Evolutionary conservation across 2,888 invertebrate genomes (phyloP).

Genomic region (Helicoverpa assulta): DNA sequence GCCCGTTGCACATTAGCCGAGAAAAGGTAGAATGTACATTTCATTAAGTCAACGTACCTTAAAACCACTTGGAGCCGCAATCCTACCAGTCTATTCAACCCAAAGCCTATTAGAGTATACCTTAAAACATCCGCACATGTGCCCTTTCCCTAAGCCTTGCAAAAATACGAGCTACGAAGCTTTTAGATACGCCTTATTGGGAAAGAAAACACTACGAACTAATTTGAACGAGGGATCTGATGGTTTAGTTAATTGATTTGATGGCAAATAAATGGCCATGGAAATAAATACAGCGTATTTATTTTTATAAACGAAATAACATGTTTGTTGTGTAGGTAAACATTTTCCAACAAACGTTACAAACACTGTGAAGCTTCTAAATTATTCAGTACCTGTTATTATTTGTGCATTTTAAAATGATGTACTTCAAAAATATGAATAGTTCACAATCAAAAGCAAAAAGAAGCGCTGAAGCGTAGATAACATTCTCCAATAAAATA

Average conservation of each 20-base stretch:
- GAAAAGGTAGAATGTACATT: constrained; percentile 64
- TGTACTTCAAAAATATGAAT: too few species aligned
- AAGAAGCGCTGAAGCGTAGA: neutral
- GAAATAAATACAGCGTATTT: neutral
- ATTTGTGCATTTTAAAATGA: too few species aligned
- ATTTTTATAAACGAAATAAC: neutral
- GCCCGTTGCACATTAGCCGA: constrained; percentile 51
- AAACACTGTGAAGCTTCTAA: too few species aligned
- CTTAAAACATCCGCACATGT: constrained; percentile 70
- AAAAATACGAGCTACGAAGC: constrained; percentile 60
- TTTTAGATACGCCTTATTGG: constrained; percentile 55
- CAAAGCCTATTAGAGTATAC: constrained; percentile 76
- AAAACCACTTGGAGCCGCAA: constrained; percentile 72
- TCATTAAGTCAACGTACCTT: constrained; percentile 76
- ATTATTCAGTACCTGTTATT: too few species aligned
- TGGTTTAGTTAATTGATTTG: constrained; percentile 43
- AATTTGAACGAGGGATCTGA: constrained; percentile 30
- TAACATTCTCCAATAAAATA: constrained; percentile 16
- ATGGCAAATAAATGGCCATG: constrained; percentile 26
- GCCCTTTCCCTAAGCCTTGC: constrained; percentile 60
- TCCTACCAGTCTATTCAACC: constrained; percentile 67
- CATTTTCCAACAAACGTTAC: neutral
- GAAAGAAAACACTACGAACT: constrained; percentile 64
- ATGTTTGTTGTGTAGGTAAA: neutral
- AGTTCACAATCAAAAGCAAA: neutral